Base-by-base conservation (phyloP, 1,140 invertebrate genomes). In the Gryon sp. region DNA sequence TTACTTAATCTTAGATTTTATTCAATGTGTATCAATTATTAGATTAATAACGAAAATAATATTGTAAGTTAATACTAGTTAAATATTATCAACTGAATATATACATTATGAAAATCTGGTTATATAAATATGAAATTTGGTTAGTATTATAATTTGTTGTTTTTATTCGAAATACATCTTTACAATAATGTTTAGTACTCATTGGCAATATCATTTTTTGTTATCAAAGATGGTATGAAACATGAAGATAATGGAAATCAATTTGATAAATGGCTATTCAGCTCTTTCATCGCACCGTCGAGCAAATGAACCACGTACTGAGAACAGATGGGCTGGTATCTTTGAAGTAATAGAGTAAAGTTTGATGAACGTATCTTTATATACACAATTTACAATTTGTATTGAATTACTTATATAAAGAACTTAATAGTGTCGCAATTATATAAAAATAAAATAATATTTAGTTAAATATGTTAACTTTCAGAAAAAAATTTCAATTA, bases 251-350 rank as follows among this genome's bases (percentile, higher is more conserved):
- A 22, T 38, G 16, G 52, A 48, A 68, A 57, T 57, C 53, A 50
- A 59, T 69, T 69, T 59, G 50, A 69, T 69, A 41, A 48, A 24
- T 48, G 18, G 36, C 45, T 24, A 34, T 59, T 40, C 36, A 48
- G 55, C 53, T 57, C 34, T 59, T 69, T 57, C n/a, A 18, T 40
- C 19, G 26, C 12, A 50, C 32, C 22, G 55, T 66, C 41, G 28
- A 30, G 22, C 36, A 14, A 11, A 59, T 12, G 34, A 53, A 69
- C 50, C 50, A 48, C 50, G 30, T 30, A 68, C 63, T 4, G 50
- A 22, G 50, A 68, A 68, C 52, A 68, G 63, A 68, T 68, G 63
- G 52, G 55, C 20, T 19, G 50, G 30, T 68, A 55, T 57, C 63
- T 68, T 68, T 57, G 63, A 68, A 50, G 52, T 48, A 30, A 36